Percentiles rank a stretch among this genome's conserved stretches.
Conservation (phyloP, 2,888 invertebrate genomes). For the Phyllotreta cruciferae region DNA sequence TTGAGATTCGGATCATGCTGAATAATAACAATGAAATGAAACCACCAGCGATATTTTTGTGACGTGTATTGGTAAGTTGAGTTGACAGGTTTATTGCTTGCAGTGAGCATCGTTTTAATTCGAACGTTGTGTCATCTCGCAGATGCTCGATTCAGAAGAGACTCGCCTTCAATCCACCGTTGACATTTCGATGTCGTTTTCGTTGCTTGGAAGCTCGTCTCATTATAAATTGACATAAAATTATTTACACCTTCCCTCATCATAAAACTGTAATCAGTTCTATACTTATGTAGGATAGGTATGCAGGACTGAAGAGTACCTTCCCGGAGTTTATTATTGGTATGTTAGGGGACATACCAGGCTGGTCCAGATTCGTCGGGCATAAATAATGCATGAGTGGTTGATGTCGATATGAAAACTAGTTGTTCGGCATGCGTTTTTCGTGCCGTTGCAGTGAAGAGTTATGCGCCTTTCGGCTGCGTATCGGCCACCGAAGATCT, state of each 20-base stretch:
- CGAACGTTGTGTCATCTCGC: conserved; percentile 56
- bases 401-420: conserved; percentile 58
- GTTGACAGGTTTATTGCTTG: conserved; percentile 58
- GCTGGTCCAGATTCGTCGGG: conserved; percentile 37
- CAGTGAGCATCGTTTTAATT: conserved; percentile 58
- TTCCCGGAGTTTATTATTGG: no score
- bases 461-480: conserved; percentile 56
- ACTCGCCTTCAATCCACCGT: conserved; percentile 40
- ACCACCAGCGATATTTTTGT: conserved; percentile 54
- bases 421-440: conserved; percentile 57
- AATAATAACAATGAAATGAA: conserved; percentile 54
- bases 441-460: conserved; percentile 57
- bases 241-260: no score
- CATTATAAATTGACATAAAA: no score
- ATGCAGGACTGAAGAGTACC: no score
- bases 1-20: conserved; percentile 45
- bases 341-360: conserved; percentile 4
- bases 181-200: conserved; percentile 49
- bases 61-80: conserved; percentile 51
- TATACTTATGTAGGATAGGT: no score
- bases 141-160: conserved; percentile 46
- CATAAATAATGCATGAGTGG: conserved; percentile 58
- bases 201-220: neutral
- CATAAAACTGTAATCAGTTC: no score
- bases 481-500: conserved; percentile 56